A percentile compares a stretch with the other conserved stretches of the same genome.
phyloP scores from a whole-genome alignment of 2,888 invertebrate species.

The Cerceris rybyensis region DNA sequence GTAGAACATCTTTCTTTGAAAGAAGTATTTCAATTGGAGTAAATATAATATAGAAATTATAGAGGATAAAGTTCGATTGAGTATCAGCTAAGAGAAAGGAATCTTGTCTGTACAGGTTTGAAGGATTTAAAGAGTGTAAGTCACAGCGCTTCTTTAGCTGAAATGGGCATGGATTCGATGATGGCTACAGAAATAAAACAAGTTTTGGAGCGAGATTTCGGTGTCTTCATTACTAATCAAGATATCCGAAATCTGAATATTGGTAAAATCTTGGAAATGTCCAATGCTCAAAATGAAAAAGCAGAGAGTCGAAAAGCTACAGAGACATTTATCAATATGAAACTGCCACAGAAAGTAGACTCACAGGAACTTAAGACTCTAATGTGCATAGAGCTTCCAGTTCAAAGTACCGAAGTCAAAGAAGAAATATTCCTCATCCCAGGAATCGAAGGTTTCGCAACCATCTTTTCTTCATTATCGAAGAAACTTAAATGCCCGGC shows the following conservation, averaged over 20 bases:
- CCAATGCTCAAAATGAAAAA: constrained; percentile 4
- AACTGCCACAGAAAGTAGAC: too few species aligned
- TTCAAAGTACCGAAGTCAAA: constrained; percentile 55
- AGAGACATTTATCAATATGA: background rate
- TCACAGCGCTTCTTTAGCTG: constrained; percentile 89
- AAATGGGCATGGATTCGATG: constrained; percentile 98
- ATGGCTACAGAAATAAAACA: constrained; percentile 99
- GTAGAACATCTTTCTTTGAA: too few species aligned
- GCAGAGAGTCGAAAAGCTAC: background rate
- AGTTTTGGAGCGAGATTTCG: constrained; percentile 93
- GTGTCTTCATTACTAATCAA: constrained; percentile 92
- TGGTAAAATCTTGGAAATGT: constrained; percentile 83
- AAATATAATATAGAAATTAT: too few species aligned
- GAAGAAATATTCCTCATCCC: constrained; percentile 78
- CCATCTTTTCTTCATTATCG: constrained; percentile 74
- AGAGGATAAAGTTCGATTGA: too few species aligned
- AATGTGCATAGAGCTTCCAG: constrained; percentile 64
- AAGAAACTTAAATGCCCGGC: constrained; percentile 75
- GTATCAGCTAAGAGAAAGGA: background rate
- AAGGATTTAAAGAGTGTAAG: constrained; percentile 86
- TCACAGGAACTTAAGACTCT: too few species aligned
- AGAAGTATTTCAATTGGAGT: too few species aligned
- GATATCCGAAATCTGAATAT: constrained; percentile 93
- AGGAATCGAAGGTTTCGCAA: constrained; percentile 80
- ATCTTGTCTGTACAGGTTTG: constrained; percentile 69